Conservation (phyloP, 2,888 invertebrate species). For the Chrysolina oricalcia region DNA sequence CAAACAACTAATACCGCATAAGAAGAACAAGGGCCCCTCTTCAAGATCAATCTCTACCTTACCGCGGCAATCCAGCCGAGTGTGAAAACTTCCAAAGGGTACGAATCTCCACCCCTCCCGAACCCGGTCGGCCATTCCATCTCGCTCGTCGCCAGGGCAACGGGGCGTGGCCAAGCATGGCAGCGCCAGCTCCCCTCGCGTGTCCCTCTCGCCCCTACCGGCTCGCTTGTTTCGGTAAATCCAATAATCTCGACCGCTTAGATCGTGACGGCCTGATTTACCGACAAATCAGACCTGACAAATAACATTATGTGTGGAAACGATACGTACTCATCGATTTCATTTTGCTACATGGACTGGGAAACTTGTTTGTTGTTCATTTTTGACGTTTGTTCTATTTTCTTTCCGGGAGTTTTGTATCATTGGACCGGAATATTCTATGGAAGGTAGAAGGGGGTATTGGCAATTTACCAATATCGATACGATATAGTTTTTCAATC, state of each 20-base stretch:
- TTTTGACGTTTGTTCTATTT: slow-evolving; percentile 7
- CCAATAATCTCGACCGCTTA: slow-evolving; percentile 69
- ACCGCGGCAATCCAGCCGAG: slow-evolving; percentile 8
- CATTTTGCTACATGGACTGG: not conserved
- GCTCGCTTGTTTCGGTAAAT: slow-evolving; percentile 62
- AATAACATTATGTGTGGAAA: slow-evolving; percentile 61
- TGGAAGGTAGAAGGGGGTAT: not conserved
- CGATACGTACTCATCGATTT: slow-evolving; percentile 32
- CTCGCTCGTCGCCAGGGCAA: slow-evolving; percentile 64
- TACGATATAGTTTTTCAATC: too few relatives aligned
- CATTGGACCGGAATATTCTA: not conserved
- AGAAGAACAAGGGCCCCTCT: slow-evolving; percentile 39
- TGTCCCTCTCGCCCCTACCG: slow-evolving; percentile 39
- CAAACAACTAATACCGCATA: slow-evolving; percentile 43
- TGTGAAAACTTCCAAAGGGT: slow-evolving; percentile 32
- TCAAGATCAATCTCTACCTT: slow-evolving; percentile 11
- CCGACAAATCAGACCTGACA: slow-evolving; percentile 67
- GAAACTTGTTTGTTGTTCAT: slow-evolving; percentile 16
- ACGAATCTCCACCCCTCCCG: slow-evolving; percentile 30
- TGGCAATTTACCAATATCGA: too few relatives aligned
- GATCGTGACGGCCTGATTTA: slow-evolving; percentile 69
- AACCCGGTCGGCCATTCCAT: slow-evolving; percentile 66
- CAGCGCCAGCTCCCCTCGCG: slow-evolving; percentile 50
- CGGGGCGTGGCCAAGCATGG: slow-evolving; percentile 66
- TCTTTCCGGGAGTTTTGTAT: not conserved